Evolutionary conservation across 1,140 invertebrate genomes (phyloP), one percentile per base, ranked within the genome.

Genomic region (Anagrus nilaparvatae): DNA sequence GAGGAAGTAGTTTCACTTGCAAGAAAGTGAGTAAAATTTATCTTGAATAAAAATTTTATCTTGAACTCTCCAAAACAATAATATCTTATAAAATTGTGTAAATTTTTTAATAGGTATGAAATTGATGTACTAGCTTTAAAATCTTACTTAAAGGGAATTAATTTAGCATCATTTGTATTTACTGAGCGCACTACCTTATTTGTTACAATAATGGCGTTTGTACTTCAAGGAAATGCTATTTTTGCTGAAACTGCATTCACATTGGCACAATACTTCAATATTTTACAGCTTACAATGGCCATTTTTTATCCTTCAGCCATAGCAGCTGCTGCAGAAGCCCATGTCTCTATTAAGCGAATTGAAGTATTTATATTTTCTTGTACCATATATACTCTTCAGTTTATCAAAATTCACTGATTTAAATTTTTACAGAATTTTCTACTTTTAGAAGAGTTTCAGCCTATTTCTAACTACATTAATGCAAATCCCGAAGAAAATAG

Each of bases 231-330:
- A 4, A 73, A 79, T 14, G 55, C 61, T 5, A 71, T 85, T 43
- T 74, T 75, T 2, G 74, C 82, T 0, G 74, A 79, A 43, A 75
- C 77, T 52, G 78, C 84, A 6, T 87, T 87, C 59, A 78, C 82
- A 6, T 69, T 82, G 43, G 77, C 81, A 23, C 76, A 82, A 40
- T 76, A 86, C 50, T 82, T 80, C 55, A 84, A 87, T 57, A 71
- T 78, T 31, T 56, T 87, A 14, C 77, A 84, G 50, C 56, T 80
- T 2, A 77, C 78, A 14, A 77, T 84, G 67, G 81, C 81, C 12
- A 79, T 85, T 46, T 73, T 79, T 45, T 82, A 79, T 58, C 84
- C 84, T 3, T 54, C 74, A 51, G 81, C 75, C 3, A 56, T 84
- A 8, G 58, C 73, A 13, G 63, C 59, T 21, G 58, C 68, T 5